Percentiles rank a stretch among this genome's conserved stretches.
These are phyloP conservation scores for Calonectris borealis DNA, from an alignment of 2,113 vertebrate species.

Conservation along the genomic window DNA sequence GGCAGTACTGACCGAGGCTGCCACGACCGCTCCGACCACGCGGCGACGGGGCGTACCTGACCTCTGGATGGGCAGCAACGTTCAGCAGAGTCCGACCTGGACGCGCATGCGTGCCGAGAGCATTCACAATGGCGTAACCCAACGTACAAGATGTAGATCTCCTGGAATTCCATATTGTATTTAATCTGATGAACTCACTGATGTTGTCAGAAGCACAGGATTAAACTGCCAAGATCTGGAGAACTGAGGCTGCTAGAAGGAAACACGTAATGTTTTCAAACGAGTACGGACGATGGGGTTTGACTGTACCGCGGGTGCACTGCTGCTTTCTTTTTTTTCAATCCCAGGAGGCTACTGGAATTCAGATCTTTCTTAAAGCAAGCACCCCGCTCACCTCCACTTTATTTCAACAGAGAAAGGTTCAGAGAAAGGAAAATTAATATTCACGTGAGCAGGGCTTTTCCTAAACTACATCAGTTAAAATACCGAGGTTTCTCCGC, in stretches of 20 bases:
- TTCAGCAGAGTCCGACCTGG: background rate
- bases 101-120: accelerated
- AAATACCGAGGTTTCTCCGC: accelerated
- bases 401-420: background rate
- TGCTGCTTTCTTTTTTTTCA: no score
- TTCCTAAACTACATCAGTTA: background rate
- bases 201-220: background rate
- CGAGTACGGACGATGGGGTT: accelerated
- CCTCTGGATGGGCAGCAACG: accelerated
- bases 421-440: background rate
- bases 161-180: background rate
- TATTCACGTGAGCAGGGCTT: background rate
- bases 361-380: background rate
- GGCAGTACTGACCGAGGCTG: background rate
- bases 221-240: background rate
- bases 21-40: accelerated
- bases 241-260: background rate
- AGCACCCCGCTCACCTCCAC: background rate
- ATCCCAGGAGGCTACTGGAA: background rate
- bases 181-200: background rate
- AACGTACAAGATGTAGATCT: background rate
- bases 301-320: accelerated
- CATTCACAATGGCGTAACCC: accelerated
- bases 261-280: background rate
- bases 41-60: accelerated